Evolutionary conservation across 2,113 vertebrate genomes (phyloP).

Genomic region (Datnioides undecimradiatus): DNA sequence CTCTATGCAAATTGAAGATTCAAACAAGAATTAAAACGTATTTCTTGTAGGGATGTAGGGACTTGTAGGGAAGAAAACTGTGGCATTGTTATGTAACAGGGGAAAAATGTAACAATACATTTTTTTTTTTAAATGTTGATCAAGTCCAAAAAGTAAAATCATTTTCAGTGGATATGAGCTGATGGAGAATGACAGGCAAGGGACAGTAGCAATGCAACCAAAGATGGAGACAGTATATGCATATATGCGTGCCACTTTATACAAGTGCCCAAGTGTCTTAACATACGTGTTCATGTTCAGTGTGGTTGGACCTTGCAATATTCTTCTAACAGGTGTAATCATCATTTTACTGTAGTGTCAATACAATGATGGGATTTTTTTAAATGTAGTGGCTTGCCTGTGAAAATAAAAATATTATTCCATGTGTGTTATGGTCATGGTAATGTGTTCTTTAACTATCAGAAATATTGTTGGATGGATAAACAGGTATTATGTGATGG

Average conservation of each 20-base stretch:
- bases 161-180: constrained; percentile 18
- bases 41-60: background rate
- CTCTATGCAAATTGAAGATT: constrained; percentile 51
- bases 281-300: constrained; percentile 39
- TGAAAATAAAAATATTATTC: constrained; percentile 72
- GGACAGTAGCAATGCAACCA: constrained; percentile 43
- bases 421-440: background rate
- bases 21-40: constrained; percentile 7
- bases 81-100: constrained; percentile 1
- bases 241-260: constrained; percentile 15
- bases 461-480: background rate
- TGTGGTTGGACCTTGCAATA: constrained; percentile 46
- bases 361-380: constrained; percentile 12
- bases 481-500: background rate
- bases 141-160: constrained; percentile 8
- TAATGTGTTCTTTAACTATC: background rate
- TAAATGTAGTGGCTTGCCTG: constrained; percentile 52
- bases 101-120: too few species aligned
- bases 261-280: constrained; percentile 41
- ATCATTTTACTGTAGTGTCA: constrained; percentile 48
- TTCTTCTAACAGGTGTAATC: constrained; percentile 23
- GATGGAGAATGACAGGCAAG: constrained; percentile 21
- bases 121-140: too few species aligned
- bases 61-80: background rate
- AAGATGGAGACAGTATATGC: constrained; percentile 24